Conservation (phyloP, 1,140 invertebrate genomes). For the Nymphalis io region DNA sequence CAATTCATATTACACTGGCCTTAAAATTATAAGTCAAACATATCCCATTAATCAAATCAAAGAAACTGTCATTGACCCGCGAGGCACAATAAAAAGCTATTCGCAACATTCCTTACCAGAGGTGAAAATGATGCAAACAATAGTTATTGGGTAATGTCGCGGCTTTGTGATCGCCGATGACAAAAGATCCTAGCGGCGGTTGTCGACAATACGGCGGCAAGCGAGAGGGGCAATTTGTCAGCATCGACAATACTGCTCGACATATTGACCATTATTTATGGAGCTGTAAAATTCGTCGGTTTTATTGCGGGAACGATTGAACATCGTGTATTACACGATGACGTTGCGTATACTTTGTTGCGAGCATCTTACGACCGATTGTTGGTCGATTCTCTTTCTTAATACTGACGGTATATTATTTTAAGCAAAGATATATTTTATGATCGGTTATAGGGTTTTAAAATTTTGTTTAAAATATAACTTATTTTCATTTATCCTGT, state of each 20-base stretch:
- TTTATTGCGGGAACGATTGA: conserved; percentile 75
- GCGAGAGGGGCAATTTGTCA: conserved; percentile 77
- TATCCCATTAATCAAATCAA: conserved; percentile 66
- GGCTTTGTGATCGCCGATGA: conserved; percentile 59
- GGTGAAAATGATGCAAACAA: conserved; percentile 75
- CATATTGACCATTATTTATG: conserved; percentile 80
- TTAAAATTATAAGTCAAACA: conserved; percentile 49
- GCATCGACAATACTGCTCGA: conserved; percentile 73
- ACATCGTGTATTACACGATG: conserved; percentile 73
- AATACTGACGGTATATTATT: not conserved
- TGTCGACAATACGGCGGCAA: conserved; percentile 72
- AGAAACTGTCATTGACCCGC: conserved; percentile 57
- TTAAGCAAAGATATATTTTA: not conserved
- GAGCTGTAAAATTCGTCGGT: conserved; percentile 66
- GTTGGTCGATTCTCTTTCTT: conserved; percentile 21
- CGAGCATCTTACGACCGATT: conserved; percentile 46
- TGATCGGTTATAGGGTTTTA: not conserved
- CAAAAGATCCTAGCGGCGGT: conserved; percentile 65
- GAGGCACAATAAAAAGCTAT: conserved; percentile 62
- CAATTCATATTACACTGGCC: conserved; percentile 3
- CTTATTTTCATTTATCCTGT: not conserved
- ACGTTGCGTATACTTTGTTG: conserved; percentile 61
- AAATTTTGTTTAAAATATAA: not conserved
- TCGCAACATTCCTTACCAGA: conserved; percentile 52
- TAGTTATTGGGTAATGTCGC: conserved; percentile 61